Evolutionary conservation across 2,888 invertebrate species (phyloP).

Genomic region (Pyrgus malvae): DNA sequence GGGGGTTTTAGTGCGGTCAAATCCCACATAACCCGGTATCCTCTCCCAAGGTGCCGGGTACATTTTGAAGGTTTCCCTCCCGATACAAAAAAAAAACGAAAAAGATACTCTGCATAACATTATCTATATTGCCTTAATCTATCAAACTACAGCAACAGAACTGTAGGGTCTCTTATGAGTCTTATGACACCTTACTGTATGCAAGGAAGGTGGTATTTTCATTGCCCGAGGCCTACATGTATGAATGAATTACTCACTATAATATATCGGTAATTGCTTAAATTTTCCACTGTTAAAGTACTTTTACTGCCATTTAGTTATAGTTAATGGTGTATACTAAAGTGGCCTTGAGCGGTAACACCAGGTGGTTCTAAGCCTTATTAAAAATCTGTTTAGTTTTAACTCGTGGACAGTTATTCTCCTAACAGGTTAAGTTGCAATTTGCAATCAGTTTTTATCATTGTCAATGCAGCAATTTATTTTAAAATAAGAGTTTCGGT

Average conservation of each 20-base stretch:
- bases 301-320: not conserved
- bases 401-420: not conserved
- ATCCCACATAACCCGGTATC: too few relatives aligned
- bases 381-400: conserved; percentile 10
- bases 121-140: too few relatives aligned
- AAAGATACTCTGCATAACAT: too few relatives aligned
- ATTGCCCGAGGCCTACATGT: not conserved
- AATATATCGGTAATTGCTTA: not conserved
- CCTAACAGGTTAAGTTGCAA: not conserved
- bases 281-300: not conserved
- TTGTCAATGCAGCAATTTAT: not conserved
- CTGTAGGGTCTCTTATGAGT: too few relatives aligned
- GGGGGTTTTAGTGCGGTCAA: too few relatives aligned
- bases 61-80: too few relatives aligned
- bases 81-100: too few relatives aligned
- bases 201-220: not conserved
- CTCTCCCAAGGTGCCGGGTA: too few relatives aligned
- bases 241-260: not conserved
- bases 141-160: not conserved
- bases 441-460: not conserved
- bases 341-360: not conserved
- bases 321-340: not conserved
- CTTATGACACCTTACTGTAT: too few relatives aligned
- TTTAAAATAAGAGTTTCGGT: too few relatives aligned
- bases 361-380: conserved; percentile 12